Evolutionary conservation across 92 coral and sea anemone genomes (phyloP).

Genomic region (Chrysogorgia sp.): DNA sequence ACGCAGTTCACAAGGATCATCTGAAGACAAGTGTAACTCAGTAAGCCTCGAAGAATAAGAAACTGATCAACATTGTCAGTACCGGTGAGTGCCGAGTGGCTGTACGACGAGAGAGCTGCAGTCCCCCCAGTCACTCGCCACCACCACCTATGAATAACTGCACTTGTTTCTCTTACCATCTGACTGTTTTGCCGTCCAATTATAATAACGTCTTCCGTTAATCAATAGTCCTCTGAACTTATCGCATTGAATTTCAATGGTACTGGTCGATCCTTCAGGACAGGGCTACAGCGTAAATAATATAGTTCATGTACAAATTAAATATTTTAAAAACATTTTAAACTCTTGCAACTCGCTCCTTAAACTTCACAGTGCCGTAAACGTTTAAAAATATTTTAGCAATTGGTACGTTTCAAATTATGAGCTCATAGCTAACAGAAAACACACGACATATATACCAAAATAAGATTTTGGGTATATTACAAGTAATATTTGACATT

Average conservation of each 20-base stretch:
- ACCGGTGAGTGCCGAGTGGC: too few relatives aligned
- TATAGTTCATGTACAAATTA: not conserved
- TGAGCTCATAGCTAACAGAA: too few relatives aligned
- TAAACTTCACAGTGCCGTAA: too few relatives aligned
- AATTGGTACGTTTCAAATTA: too few relatives aligned
- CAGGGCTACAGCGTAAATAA: slow-evolving; percentile 66
- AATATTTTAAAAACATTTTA: too few relatives aligned
- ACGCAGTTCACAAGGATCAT: slow-evolving; percentile 89
- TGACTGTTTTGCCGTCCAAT: slow-evolving; percentile 80
- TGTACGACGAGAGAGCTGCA: too few relatives aligned
- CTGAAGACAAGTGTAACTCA: slow-evolving; percentile 30
- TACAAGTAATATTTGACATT: too few relatives aligned
- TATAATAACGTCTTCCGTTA: slow-evolving; percentile 66
- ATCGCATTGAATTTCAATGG: slow-evolving; percentile 81
- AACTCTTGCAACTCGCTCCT: too few relatives aligned
- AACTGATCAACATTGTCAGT: too few relatives aligned
- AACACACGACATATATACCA: too few relatives aligned
- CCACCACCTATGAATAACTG: not conserved
- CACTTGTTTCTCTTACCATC: slow-evolving; percentile 46
- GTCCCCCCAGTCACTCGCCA: not conserved
- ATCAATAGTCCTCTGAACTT: slow-evolving; percentile 62
- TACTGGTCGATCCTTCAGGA: slow-evolving; percentile 60
- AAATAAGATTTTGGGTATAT: too few relatives aligned
- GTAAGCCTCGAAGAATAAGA: not conserved
- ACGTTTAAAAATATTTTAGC: too few relatives aligned